Evolutionary conservation across 2,888 invertebrate genomes (phyloP).

Genomic region (Drosophila longiperda): DNA sequence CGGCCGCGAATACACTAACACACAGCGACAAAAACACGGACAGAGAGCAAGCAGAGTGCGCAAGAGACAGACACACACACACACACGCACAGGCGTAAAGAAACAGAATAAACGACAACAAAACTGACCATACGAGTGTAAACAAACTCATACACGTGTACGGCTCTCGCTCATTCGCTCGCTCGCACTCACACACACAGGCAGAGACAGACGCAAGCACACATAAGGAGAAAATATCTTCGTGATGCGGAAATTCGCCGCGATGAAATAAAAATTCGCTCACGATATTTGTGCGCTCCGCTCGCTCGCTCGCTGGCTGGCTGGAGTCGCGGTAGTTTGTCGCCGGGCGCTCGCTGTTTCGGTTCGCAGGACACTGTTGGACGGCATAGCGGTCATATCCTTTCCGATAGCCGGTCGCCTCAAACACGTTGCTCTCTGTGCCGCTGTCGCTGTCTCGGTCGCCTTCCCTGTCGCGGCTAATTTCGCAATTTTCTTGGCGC

Average conservation of each 20-base stretch:
- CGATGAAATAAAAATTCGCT: constrained; percentile 82
- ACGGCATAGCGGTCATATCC: constrained; percentile 80
- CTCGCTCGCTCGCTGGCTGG: constrained; percentile 51
- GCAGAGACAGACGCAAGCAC: constrained; percentile 17
- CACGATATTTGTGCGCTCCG: constrained; percentile 62
- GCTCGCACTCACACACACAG: constrained; percentile 37
- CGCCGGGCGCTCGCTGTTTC: constrained; percentile 80
- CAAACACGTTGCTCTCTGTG: constrained; percentile 58
- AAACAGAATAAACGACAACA: constrained; percentile 67
- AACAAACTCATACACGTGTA: constrained; percentile 62
- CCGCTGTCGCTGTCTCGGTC: constrained; percentile 36
- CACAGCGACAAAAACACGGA: constrained; percentile 51
- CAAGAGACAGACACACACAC: constrained; percentile 29
- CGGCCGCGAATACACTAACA: constrained; percentile 80
- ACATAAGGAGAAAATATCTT: constrained; percentile 55
- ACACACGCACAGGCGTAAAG: constrained; percentile 33
- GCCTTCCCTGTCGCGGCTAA: constrained; percentile 52
- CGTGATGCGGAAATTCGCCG: constrained; percentile 79
- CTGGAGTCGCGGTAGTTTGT: constrained; percentile 77
- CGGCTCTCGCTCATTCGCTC: constrained; percentile 41
- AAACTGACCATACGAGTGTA: constrained; percentile 75
- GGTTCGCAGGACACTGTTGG: constrained; percentile 78
- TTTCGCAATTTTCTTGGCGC: constrained; percentile 45
- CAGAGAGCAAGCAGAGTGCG: constrained; percentile 50
- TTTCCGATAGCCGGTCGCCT: constrained; percentile 77